These are phyloP conservation scores for Campopleginae sp. DNA, from an alignment of 2,888 invertebrate species.

Conservation along the genomic window DNA sequence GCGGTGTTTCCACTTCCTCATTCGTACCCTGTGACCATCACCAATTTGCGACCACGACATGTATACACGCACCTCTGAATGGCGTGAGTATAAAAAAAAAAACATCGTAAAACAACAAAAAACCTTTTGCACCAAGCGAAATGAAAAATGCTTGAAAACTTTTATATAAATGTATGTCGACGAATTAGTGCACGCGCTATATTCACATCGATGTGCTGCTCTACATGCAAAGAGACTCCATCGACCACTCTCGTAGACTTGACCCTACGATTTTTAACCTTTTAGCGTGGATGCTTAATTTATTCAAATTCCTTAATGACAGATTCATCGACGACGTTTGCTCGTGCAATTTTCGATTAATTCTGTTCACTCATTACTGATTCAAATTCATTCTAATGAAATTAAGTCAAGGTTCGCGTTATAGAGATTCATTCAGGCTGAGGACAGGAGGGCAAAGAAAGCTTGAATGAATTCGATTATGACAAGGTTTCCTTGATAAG, in stretches of 20 bases:
- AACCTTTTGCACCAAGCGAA: conserved; percentile 14
- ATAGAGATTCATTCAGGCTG: no score
- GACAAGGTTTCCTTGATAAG: no score
- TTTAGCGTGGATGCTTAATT: background rate
- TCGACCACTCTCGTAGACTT: background rate
- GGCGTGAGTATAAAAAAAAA: conserved; percentile 21
- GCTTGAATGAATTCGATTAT: no score
- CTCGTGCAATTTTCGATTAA: background rate
- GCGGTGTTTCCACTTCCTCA: conserved; percentile 56
- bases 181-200: conserved; percentile 22
- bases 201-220: background rate
- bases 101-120: conserved; percentile 53
- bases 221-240: background rate
- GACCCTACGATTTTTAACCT: background rate
- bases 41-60: conserved; percentile 12
- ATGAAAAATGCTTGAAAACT: conserved; percentile 28
- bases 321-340: background rate
- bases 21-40: conserved; percentile 43
- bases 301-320: background rate
- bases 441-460: no score
- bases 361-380: background rate
- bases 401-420: no score
- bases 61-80: conserved; percentile 14
- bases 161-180: conserved; percentile 33
- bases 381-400: background rate